Conservation (phyloP, 2,113 vertebrate genomes). For the Bufo gargarizans region DNA sequence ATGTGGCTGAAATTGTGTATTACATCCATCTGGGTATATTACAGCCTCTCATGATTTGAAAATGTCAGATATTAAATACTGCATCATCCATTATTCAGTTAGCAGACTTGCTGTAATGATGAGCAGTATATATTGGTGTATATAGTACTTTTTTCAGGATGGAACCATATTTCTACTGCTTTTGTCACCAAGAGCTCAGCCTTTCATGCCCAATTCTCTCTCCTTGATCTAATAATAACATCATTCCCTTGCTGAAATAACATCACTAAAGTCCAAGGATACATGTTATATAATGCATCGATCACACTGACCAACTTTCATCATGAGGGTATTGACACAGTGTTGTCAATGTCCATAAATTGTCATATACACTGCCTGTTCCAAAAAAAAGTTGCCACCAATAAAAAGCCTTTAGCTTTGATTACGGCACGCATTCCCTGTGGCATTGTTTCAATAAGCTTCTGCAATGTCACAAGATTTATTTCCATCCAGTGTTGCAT, state of each 20-base stretch:
- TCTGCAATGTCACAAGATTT: no score
- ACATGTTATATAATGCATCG: background rate
- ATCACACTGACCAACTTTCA: background rate
- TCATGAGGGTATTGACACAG: background rate
- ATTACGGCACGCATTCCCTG: no score
- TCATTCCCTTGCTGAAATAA: background rate
- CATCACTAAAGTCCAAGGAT: background rate
- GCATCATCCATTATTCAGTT: background rate
- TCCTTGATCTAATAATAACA: background rate
- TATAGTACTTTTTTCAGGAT: background rate
- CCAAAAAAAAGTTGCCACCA: no score
- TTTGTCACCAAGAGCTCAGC: background rate
- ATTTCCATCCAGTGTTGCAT: no score
- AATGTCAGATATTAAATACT: background rate
- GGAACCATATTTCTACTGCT: background rate
- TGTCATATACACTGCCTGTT: no score
- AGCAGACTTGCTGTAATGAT: background rate
- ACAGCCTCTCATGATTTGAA: background rate
- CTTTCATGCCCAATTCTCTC: background rate
- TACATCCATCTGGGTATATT: background rate
- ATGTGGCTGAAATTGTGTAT: background rate
- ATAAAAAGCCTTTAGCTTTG: no score
- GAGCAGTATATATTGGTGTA: background rate
- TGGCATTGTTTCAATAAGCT: no score
- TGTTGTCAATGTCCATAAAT: no score